Evolutionary conservation across 1,140 invertebrate species (phyloP), one percentile per base, ranked within the genome.

Genomic region (Zaprionus taronus): DNA sequence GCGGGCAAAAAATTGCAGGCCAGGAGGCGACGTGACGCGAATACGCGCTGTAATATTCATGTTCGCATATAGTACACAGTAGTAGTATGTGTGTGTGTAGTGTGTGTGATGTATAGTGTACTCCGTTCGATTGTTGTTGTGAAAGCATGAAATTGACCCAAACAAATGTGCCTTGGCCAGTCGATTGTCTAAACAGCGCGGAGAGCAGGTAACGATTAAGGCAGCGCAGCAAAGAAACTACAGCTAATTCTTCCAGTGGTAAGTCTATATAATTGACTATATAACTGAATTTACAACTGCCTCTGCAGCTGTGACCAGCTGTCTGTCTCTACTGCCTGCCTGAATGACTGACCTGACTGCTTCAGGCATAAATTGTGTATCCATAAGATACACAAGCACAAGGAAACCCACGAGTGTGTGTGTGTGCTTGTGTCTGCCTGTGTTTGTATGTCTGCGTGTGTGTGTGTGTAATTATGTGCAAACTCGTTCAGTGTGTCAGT

Each of bases 401-500:
- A 57, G 36, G 26, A 63, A 28, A 14, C 14, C 7, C 58, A 3
- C 38, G 34, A 22, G 51, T 44, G 51, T 70, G 66, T 64, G 14
- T 53, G 28, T 74, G 62, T 58, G 51, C n/a, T n/a, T 51, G 55
- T 22, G 22, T 22, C 22, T 22, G 22, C 22, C 22, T 22, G 22
- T 68, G 47, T 51, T 36, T 41, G 58, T 17, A 26, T 64, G 63
- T 68, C 70, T 49, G n/a, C 62, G 49, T 44, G 51, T 56, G 57
- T 68, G 49, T 44, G 51, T 56, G 44, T 62, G 60, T 78, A 51
- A 51, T 51, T 51, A 51, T 51, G 74, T 72, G 38, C 56, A 89
- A 89, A 90, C 68, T 90, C 86, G 86, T 90, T 90, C 81, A 90
- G 81, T 90, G 85, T 90, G 85, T 90, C 85, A 90, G 86, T 89